phyloP scores from a whole-genome alignment of 2,797 vertebrate species.

The Oophaga sylvatica region DNA sequence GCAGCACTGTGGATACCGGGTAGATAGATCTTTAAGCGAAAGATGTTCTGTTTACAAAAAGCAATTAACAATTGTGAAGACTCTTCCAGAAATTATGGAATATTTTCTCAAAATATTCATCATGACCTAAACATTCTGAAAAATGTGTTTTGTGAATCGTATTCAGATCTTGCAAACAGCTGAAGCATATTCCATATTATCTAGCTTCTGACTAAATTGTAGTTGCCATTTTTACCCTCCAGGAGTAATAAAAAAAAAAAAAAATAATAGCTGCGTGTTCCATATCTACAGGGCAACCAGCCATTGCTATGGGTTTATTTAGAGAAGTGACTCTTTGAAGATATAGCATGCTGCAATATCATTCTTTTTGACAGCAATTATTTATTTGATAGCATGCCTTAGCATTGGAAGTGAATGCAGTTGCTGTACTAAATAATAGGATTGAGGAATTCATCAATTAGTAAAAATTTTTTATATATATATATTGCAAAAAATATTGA shows the following conservation, averaged over 20 bases:
- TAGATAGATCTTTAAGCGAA: too few relatives aligned
- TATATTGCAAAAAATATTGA: background rate
- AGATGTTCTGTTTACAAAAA: too few relatives aligned
- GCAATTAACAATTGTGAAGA: too few relatives aligned
- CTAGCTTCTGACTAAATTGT: background rate
- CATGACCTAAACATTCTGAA: background rate
- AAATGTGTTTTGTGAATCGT: too few relatives aligned
- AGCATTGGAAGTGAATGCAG: background rate
- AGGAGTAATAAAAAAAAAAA: background rate
- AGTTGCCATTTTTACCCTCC: background rate
- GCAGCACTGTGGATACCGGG: too few relatives aligned
- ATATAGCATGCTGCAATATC: background rate
- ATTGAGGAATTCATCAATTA: too few relatives aligned
- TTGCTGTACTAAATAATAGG: background rate
- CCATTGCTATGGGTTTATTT: background rate
- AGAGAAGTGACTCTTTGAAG: background rate
- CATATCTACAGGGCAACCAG: background rate
- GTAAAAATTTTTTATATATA: background rate
- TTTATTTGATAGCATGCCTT: background rate
- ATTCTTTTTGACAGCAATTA: background rate
- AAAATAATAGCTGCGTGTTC: background rate
- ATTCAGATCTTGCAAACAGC: background rate
- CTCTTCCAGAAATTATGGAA: too few relatives aligned
- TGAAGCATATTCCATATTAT: background rate
- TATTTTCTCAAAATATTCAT: too few relatives aligned